Evolutionary conservation across 2,888 invertebrate species (phyloP), one percentile per base, ranked within the genome.

Genomic region (Argynnis bischoffii): DNA sequence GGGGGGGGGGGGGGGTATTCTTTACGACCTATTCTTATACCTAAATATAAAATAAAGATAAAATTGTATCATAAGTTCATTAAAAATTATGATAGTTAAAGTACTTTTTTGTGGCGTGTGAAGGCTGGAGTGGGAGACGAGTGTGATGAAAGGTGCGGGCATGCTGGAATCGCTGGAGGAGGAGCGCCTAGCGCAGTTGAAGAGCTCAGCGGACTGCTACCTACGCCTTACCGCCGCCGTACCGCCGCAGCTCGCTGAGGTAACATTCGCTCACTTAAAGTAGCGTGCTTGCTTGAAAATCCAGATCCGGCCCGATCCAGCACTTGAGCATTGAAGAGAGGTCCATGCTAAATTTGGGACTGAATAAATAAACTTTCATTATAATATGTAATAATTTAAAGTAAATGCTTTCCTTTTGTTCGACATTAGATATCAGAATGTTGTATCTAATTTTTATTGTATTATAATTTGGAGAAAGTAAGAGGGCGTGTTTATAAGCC

Each of bases 131-230:
- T 98, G 98, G 96, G 98, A 99, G 90, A 96, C 97, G 74, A 95
- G 97, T 11, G 97, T 98, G 14, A 94, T 96, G 71, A 96, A 97
- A 81, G 98, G 98, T 18, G 96, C 97, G 35, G 95, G 96, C 31
- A 96, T 97, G 83, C 95, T 99, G 86, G 98, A 98, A 86, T 94
- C 96, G 63, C 92, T 98, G 66, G 98, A 99, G 84, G 98, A 98
- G 83, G 98, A 98, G 87, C 94, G 98, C 77, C 93, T 98, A 66
- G 94, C 95, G 68, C 96, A 96, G 78, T 94, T 98, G 82, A 97
- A 97, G 83, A 95, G 92, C 41, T 94, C 94, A 69, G 94, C 95
- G 47, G 94, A 94, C 70, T 94, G 94, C 68, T 96, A 96, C 81
- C 86, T 95, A n/a, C 90, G 94, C 71, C 92, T 95, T 46, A 94